Conservation (phyloP, 2,113 vertebrate genomes). For the Forbesichthys papilliferus region DNA sequence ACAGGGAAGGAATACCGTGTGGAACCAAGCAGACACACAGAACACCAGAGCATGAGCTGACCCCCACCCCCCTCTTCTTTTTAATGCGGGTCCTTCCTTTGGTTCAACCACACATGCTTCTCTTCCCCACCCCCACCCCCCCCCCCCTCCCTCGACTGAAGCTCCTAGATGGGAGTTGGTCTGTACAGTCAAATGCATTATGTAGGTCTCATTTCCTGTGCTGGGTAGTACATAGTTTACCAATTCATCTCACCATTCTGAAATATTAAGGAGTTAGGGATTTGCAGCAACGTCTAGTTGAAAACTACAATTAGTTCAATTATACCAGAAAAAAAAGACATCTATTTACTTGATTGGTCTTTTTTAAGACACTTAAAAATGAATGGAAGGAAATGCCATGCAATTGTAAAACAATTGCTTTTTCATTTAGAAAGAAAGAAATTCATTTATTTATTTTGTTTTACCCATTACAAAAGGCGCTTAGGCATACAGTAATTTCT, state of each 20-base stretch:
- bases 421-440: slow-evolving; percentile 49
- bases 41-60: slow-evolving; percentile 57
- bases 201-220: slow-evolving; percentile 35
- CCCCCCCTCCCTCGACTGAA: slow-evolving; percentile 26
- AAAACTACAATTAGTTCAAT: neutral
- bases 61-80: slow-evolving; percentile 12
- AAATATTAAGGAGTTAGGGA: neutral
- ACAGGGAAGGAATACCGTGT: slow-evolving; percentile 58
- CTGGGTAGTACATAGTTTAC: slow-evolving; percentile 28
- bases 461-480: slow-evolving; percentile 63
- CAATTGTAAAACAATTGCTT: slow-evolving; percentile 46
- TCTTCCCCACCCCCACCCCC: slow-evolving; percentile 18
- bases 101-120: slow-evolving; percentile 44
- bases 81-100: slow-evolving; percentile 47
- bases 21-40: slow-evolving; percentile 62
- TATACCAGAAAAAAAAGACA: neutral
- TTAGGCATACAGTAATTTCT: slow-evolving; percentile 64
- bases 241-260: slow-evolving; percentile 26
- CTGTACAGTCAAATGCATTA: slow-evolving; percentile 53
- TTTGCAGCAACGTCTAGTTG: slow-evolving; percentile 3
- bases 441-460: slow-evolving; percentile 73
- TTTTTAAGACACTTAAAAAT: slow-evolving; percentile 16
- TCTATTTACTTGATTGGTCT: neutral
- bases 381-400: slow-evolving; percentile 32
- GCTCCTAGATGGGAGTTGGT: slow-evolving; percentile 36